Evolutionary conservation across 2,888 invertebrate species (phyloP), one percentile per base, ranked within the genome.

Genomic region (Agrypnus murinus): DNA sequence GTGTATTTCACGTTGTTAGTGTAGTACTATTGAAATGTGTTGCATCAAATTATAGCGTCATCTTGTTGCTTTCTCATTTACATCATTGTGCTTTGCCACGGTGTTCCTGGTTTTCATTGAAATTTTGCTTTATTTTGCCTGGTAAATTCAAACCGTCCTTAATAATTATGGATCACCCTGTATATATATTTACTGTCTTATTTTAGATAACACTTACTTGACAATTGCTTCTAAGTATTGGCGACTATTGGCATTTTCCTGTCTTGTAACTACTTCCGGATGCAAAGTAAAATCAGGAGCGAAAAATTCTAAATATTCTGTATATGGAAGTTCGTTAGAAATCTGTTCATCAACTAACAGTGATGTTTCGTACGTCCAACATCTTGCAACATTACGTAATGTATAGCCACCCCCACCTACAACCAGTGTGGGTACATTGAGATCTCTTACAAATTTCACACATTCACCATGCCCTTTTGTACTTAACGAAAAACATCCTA

Each of bases 311-410:
- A 98, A 89, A 83, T 98, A 99, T 83, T 99, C 98, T 0, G 95
- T 97, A 83, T 95, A 95, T 0, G 99, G 99, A 40, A 99, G 88
- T 81, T 99, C 98, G 83, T 98, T 96, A 57, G 94, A 94, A 67
- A 99, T 96, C 71, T 92, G 92, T 81, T 98, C 96, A 81, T 98
- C 98, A 0, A 98, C 91, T 1, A 99, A 86, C 0, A 99, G 86
- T 0, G 98, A 96, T 0, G 99, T 99, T 86, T 99, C 99, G 80
- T 98, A 98, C 0, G 99, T 98, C 99, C 99, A 99, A 84, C 98
- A 99, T 3, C 99, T 89, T 0, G 99, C 99, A 0, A 99, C 99
- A 84, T 99, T 99, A 31, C 97, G 89, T 19, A 98, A 87, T 0
- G 98, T 99, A 84, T 99, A 99, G 1, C 93, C 86, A 0, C 93